Conservation (phyloP, 2,888 invertebrate genomes). For the Netelia virgata region DNA sequence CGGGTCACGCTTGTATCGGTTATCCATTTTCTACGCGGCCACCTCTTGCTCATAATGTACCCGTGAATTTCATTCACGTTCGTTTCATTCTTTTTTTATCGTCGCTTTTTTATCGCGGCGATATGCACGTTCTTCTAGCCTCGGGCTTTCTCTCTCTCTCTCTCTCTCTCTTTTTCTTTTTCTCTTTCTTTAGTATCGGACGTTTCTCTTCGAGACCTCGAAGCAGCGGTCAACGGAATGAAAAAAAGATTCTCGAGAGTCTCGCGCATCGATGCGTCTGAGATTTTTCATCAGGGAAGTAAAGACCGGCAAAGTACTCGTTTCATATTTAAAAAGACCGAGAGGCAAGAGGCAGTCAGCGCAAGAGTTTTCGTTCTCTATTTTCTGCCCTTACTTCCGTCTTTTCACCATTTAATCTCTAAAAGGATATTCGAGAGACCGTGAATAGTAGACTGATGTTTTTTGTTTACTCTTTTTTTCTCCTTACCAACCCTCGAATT, state of each 20-base stretch:
- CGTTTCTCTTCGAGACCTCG: not conserved
- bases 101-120: not conserved
- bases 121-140: not conserved
- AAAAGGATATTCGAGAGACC: not conserved
- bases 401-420: constrained; percentile 8
- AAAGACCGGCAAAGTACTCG: not conserved
- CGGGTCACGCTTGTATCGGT: constrained; percentile 52
- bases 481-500: too few relatives aligned
- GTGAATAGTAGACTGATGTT: not conserved
- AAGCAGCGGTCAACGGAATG: not conserved
- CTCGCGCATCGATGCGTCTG: not conserved
- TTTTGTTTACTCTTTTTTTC: not conserved
- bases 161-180: too few relatives aligned
- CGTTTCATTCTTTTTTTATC: not conserved
- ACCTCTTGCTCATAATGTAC: constrained; percentile 11
- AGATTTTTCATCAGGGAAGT: not conserved
- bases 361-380: not conserved
- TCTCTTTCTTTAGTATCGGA: not conserved
- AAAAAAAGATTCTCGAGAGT: not conserved
- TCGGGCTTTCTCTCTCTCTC: too few relatives aligned
- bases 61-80: constrained; percentile 35
- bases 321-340: not conserved
- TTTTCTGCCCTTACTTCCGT: not conserved
- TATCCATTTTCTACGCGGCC: constrained; percentile 60
- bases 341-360: not conserved